Percentiles rank a stretch among this genome's conserved stretches.
phyloP scores from a whole-genome alignment of 30 jellyfish, hydroid and myxozoan species.

The Cassiopea andromeda region DNA sequence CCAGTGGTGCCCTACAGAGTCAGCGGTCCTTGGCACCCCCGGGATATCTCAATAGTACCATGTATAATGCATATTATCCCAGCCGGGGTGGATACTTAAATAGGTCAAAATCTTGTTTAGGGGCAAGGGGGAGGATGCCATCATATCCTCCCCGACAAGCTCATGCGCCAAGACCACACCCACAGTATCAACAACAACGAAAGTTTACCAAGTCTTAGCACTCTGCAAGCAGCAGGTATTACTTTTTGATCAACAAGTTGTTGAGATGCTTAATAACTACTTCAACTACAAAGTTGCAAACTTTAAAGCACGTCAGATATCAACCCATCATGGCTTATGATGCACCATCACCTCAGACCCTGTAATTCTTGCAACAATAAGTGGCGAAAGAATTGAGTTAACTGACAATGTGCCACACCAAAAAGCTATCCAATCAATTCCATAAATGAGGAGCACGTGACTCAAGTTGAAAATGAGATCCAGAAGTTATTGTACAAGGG shows the following conservation, averaged over 20 bases:
- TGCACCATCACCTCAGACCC: slow-evolving; percentile 43
- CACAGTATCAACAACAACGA: no score
- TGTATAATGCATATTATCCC: no score
- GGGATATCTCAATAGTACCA: no score
- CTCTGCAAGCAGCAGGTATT: no score
- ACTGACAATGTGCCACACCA: slow-evolving; percentile 23
- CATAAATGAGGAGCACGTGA: slow-evolving; percentile 27
- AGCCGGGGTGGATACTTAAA: no score
- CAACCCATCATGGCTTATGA: slow-evolving; percentile 25
- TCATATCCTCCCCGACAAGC: no score
- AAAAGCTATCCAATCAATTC: slow-evolving; percentile 16
- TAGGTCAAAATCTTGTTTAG: no score
- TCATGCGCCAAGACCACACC: no score
- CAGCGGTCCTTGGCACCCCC: no score
- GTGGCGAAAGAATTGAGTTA: slow-evolving; percentile 29
- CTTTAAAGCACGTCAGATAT: slow-evolving; percentile 52
- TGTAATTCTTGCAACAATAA: slow-evolving; percentile 8
- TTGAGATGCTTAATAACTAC: slow-evolving; percentile 11
- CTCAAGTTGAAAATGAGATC: slow-evolving; percentile 23
- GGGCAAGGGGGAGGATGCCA: no score
- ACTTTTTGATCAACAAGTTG: neutral
- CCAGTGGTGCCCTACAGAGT: no score
- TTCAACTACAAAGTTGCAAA: slow-evolving; percentile 27
- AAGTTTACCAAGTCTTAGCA: no score
- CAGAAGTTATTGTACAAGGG: slow-evolving; percentile 8